These are phyloP conservation scores for Molorchus minor DNA, from an alignment of 2,888 invertebrate species.

Conservation along the genomic window DNA sequence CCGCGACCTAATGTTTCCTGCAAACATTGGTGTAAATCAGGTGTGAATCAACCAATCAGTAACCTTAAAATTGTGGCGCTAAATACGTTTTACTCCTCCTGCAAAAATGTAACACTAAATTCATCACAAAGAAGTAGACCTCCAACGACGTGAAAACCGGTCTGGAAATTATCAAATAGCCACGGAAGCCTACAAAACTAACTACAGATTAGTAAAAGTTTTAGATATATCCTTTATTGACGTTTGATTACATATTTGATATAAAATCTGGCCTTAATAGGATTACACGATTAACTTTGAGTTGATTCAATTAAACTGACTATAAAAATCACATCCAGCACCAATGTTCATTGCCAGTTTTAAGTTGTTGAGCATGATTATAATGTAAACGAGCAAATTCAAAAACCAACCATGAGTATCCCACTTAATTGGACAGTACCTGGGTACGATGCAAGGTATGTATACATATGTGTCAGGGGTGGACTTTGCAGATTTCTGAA, in stretches of 20 bases:
- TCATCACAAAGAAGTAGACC: no score
- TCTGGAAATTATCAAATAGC: no score
- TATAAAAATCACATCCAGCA: conserved; percentile 17
- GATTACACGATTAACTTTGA: conserved; percentile 17
- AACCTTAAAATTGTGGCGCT: no score
- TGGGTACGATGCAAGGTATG: conserved; percentile 48
- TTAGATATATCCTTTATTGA: no score
- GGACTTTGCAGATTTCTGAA: background rate
- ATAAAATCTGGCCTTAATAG: conserved; percentile 16
- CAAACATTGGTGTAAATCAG: no score
- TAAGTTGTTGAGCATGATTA: background rate
- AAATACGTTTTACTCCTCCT: no score
- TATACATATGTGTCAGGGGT: background rate
- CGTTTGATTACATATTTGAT: background rate
- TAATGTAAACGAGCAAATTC: background rate
- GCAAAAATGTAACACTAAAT: no score
- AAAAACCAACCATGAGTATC: conserved; percentile 41
- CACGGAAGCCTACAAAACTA: no score
- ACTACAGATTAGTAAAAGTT: no score
- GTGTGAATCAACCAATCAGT: no score
- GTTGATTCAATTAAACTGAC: conserved; percentile 10
- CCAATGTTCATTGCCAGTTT: conserved; percentile 5
- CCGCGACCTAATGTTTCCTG: no score
- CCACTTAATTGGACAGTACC: conserved; percentile 49
- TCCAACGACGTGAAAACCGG: no score